Evolutionary conservation across 2,113 vertebrate species (phyloP).

Genomic region (Charadrius vociferus): DNA sequence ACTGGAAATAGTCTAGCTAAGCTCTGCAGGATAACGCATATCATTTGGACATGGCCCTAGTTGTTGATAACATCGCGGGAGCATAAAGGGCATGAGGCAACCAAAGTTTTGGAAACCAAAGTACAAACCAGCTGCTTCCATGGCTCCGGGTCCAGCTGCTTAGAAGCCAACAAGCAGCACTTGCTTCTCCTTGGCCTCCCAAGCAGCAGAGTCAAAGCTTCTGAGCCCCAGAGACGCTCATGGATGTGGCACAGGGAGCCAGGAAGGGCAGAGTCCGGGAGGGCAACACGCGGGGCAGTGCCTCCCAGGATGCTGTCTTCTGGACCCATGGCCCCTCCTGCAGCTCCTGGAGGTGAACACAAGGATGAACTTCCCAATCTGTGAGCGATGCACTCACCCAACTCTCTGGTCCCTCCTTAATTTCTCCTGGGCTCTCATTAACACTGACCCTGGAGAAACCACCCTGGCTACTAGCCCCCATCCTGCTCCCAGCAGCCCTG

Average conservation of each 20-base stretch:
- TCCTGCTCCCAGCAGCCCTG: background rate
- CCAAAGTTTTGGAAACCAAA: background rate
- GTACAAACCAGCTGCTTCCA: background rate
- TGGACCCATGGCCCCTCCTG: background rate
- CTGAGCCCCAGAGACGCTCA: background rate
- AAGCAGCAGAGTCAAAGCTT: background rate
- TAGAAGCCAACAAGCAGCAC: background rate
- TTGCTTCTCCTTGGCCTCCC: background rate
- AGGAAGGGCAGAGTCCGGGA: background rate
- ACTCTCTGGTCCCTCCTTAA: background rate
- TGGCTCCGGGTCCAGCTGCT: background rate
- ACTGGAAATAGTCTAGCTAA: background rate
- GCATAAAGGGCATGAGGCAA: background rate
- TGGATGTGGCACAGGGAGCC: background rate
- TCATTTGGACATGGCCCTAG: background rate
- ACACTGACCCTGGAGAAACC: background rate
- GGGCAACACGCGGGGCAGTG: accelerated
- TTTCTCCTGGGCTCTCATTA: background rate
- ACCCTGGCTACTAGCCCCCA: background rate
- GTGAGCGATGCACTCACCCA: accelerated
- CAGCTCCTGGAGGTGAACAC: background rate
- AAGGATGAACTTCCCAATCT: background rate
- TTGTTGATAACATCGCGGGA: background rate
- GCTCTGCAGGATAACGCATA: background rate
- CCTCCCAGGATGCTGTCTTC: background rate